Conservation (phyloP, 2,888 invertebrate genomes). For the Dynastes hyllus region DNA sequence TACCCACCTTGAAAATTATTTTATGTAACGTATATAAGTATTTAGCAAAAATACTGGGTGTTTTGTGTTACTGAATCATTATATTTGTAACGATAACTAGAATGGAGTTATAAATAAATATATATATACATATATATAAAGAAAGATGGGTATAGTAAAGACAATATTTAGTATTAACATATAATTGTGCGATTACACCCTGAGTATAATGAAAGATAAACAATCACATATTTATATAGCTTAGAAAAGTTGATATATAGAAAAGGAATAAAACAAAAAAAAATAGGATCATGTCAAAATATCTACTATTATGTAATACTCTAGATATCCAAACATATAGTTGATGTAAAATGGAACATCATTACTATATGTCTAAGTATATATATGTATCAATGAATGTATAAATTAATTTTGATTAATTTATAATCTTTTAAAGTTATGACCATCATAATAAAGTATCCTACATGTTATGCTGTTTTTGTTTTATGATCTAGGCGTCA, state of each 20-base stretch:
- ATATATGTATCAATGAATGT: slow-evolving; percentile 38
- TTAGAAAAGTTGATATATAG: slow-evolving; percentile 3
- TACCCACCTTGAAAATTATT: slow-evolving; percentile 46
- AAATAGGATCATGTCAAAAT: slow-evolving; percentile 35
- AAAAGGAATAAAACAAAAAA: slow-evolving; percentile 47
- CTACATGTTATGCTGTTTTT: slow-evolving; percentile 30
- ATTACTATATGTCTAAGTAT: slow-evolving; percentile 35
- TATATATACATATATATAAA: slow-evolving; percentile 13
- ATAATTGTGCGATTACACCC: slow-evolving; percentile 37
- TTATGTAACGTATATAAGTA: not conserved
- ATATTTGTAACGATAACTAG: not conserved
- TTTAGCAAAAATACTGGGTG: not conserved
- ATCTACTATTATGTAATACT: slow-evolving; percentile 44
- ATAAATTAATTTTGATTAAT: slow-evolving; percentile 24
- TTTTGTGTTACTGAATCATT: not conserved
- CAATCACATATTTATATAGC: slow-evolving; percentile 4
- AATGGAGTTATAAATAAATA: not conserved
- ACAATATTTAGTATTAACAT: slow-evolving; percentile 38
- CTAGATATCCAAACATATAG: slow-evolving; percentile 38
- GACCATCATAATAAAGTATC: slow-evolving; percentile 34
- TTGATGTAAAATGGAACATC: slow-evolving; percentile 44
- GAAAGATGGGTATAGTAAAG: slow-evolving; percentile 40
- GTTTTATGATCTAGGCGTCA: not conserved
- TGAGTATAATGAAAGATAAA: slow-evolving; percentile 43
- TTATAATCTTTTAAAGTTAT: not conserved